Base-by-base conservation (phyloP, 2,888 invertebrate species). In the Boloria selene region DNA sequence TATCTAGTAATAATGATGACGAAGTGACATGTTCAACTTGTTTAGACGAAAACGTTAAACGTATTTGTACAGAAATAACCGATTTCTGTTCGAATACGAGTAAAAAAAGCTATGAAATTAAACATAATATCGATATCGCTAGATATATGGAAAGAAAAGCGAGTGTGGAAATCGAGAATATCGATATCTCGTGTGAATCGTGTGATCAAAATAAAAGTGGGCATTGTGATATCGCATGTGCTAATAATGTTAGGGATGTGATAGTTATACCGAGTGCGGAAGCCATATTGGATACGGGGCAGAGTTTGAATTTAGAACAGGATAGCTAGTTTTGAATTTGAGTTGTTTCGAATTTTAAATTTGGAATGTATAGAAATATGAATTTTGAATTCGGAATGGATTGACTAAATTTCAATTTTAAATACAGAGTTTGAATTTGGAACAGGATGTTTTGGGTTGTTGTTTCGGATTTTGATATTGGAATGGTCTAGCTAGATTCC, bases 211-310 rank as follows among this genome's bases (percentile, higher is more conserved):
- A 76, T 4, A 72, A 69, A 22, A 72, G 71, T 51, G 79, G 75
- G 18, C 75, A 78, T 44, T 85, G 85, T 76, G 84, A 81, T 70
- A 69, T 80, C 22, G 78, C 71, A 0, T 87, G 90, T 79, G 83
- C 83, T 69, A 85, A 84, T 69, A 80, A 68, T 58, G 83, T 88
- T 38, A 82, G 78, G 2, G 90, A 90, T 59, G 88, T 88, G 7
- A 90, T 88, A 56, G 89, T 89, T 5, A 88, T 89, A 83, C 87
- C 85, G 0, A 89, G 89, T 72, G 88, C 87, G 10, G 90, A 88
- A 68, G 89, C 88, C 56, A 88, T 87, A 10, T 79, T 90, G 71
- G 88, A 88, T 74, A 85, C 84, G 0, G 87, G 84, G 26, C 87
- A 83, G 49, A 31, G 54, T 67, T 63, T 63, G 66, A 66, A 63